A percentile compares a stretch with the other conserved stretches of the same genome.
These are phyloP conservation scores for Lycodopsis pacificus DNA, from an alignment of 2,797 vertebrate genomes.

Conservation along the genomic window DNA sequence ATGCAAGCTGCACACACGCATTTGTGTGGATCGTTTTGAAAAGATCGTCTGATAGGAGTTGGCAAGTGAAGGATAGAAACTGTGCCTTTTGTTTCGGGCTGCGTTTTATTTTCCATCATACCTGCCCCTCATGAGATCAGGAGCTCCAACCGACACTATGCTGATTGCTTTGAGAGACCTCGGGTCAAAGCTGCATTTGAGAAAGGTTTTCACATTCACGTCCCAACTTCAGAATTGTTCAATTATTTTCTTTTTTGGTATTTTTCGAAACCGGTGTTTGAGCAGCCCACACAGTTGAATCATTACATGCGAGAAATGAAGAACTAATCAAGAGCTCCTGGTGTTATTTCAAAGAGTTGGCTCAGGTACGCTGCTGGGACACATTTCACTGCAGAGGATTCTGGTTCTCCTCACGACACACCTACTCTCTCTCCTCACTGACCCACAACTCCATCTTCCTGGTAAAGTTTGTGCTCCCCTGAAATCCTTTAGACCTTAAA, in stretches of 20 bases:
- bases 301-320: constrained; percentile 5
- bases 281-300: background rate
- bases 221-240: constrained; percentile 1
- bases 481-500: constrained; percentile 62
- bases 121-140: constrained; percentile 55
- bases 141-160: constrained; percentile 2
- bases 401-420: constrained; percentile 50
- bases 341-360: constrained; percentile 25
- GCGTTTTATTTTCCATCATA: constrained; percentile 64
- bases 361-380: constrained; percentile 24
- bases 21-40: constrained; percentile 40
- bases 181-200: constrained; percentile 13
- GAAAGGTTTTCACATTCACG: constrained; percentile 9
- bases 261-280: constrained; percentile 36
- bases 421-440: constrained; percentile 44
- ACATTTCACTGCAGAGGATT: constrained; percentile 41
- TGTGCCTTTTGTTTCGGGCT: constrained; percentile 59
- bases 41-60: constrained; percentile 63
- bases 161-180: constrained; percentile 26
- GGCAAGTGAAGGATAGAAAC: constrained; percentile 60
- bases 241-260: background rate
- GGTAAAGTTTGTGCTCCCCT: constrained; percentile 39
- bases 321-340: constrained; percentile 1
- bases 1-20: constrained; percentile 24
- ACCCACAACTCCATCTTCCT: constrained; percentile 49